Evolutionary conservation across 2,113 vertebrate genomes (phyloP), one percentile per base, ranked within the genome.

Genomic region (Empidonax alnorum): DNA sequence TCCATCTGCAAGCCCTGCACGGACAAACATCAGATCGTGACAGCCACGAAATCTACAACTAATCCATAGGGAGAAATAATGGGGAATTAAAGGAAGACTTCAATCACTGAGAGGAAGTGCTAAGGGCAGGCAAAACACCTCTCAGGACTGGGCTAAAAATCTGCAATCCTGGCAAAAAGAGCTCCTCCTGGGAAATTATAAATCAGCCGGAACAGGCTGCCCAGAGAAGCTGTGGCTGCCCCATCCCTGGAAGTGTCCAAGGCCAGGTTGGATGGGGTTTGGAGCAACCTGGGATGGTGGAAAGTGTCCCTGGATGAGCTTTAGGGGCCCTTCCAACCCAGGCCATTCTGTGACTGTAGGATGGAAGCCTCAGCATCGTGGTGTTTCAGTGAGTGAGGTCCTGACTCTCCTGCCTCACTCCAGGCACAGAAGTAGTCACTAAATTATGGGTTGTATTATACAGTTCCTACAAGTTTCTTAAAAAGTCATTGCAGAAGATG

Each of bases 391-490:
- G 46, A 44, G 24, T 1, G 2, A 27, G 41, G 52, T 14, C 46
- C 46, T 25, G 46, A 17, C 49, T 41, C 78, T 14, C 72, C 67
- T 47, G 41, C 41, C 10, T 61, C 16, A 24, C 66, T 68, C 62
- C 72, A 47, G 44, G 66, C 62, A 79, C 12, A 0, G 2, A 77
- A 42, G 13, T 25, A 27, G 31, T 21, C 63, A 68, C 68, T 10
- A 21, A 77, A 31, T 31, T 12, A 44, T 1, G 22, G 81, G 17
- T 17, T 52, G 25, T 27, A 10, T 52, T 16, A 52, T 3, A 41
- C 5, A 28, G 24, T 1, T 49, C 50, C n/a, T 71, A 0, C 0
- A 31, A 37, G 25, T 24, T n/a, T 44, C 65, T 69, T n/a, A 21
- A 47, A n/a, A 90, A 74, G 41, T 35, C 23, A 39, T 23, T 21